A percentile compares a stretch with the other conserved stretches of the same genome.
These are phyloP conservation scores for Leguminivora glycinivorella DNA, from an alignment of 1,140 invertebrate species.

Conservation along the genomic window DNA sequence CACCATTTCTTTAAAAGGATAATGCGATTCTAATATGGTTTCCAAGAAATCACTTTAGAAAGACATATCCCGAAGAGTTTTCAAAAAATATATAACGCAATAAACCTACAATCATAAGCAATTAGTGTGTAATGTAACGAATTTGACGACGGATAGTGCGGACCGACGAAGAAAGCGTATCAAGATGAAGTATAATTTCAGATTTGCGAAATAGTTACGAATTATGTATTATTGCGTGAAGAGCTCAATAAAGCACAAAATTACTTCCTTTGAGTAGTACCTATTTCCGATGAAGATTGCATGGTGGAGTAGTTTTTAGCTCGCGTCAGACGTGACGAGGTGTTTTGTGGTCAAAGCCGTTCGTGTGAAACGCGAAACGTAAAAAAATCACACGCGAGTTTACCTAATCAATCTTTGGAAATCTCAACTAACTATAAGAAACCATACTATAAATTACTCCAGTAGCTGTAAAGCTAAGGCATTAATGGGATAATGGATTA, in stretches of 20 bases:
- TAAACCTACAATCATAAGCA: constrained; percentile 7
- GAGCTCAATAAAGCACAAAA: constrained; percentile 63
- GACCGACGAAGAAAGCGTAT: constrained; percentile 53
- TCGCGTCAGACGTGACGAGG: constrained; percentile 25
- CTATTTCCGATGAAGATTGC: constrained; percentile 41
- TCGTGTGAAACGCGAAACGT: constrained; percentile 17
- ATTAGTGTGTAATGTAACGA: constrained; percentile 13
- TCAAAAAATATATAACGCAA: background rate
- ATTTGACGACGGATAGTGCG: constrained; percentile 1
- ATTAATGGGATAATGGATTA: too few relatives aligned
- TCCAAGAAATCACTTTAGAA: constrained; percentile 3
- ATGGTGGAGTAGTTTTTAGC: constrained; percentile 28
- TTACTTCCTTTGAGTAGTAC: constrained; percentile 52
- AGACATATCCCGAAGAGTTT: background rate
- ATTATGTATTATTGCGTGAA: constrained; percentile 45
- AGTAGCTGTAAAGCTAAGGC: background rate
- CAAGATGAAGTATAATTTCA: constrained; percentile 50
- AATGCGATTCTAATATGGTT: background rate
- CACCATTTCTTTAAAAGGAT: constrained; percentile 8
- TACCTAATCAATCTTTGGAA: constrained; percentile 7
- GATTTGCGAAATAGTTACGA: constrained; percentile 35
- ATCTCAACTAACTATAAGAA: constrained; percentile 15
- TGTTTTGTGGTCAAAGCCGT: constrained; percentile 13
- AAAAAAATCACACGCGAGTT: constrained; percentile 15
- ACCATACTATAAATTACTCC: background rate